Percentiles rank a stretch among this genome's conserved stretches.
Conservation (phyloP, 2,113 vertebrate species). For the Elephas maximus region DNA sequence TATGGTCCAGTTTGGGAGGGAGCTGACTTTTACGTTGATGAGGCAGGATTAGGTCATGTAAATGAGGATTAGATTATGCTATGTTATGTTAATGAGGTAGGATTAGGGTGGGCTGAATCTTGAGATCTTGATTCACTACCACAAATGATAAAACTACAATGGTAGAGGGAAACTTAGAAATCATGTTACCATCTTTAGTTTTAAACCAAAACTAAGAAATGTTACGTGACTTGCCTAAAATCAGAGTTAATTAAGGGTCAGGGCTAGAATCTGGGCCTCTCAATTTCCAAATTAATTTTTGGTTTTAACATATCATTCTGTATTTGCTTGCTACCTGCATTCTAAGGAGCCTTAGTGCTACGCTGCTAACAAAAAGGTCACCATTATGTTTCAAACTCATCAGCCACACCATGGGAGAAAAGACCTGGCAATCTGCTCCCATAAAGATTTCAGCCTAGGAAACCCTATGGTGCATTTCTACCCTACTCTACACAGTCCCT, state of each 20-base stretch:
- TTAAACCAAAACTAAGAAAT: conserved; percentile 11
- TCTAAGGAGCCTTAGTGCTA: not conserved
- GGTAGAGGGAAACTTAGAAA: conserved; percentile 54
- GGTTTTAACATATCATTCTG: not conserved
- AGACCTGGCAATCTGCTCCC: not conserved
- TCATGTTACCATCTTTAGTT: not conserved
- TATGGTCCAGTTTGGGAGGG: too few species aligned
- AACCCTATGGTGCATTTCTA: not conserved
- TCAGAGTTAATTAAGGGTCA: not conserved
- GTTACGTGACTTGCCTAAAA: not conserved
- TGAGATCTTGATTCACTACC: too few species aligned
- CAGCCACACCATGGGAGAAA: not conserved
- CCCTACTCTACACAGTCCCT: not conserved
- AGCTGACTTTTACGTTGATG: too few species aligned
- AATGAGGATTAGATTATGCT: too few species aligned
- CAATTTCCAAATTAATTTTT: not conserved
- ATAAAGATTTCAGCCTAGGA: not conserved
- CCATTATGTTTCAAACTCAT: not conserved
- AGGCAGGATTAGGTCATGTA: too few species aligned
- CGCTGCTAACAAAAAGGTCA: not conserved
- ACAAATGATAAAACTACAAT: conserved; percentile 18
- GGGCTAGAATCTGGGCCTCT: not conserved
- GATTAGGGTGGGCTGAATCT: too few species aligned
- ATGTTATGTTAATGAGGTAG: too few species aligned
- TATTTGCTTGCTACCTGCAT: not conserved